These are phyloP conservation scores for Salvelinus alpinus DNA, from an alignment of 2,113 vertebrate species.

Conservation along the genomic window DNA sequence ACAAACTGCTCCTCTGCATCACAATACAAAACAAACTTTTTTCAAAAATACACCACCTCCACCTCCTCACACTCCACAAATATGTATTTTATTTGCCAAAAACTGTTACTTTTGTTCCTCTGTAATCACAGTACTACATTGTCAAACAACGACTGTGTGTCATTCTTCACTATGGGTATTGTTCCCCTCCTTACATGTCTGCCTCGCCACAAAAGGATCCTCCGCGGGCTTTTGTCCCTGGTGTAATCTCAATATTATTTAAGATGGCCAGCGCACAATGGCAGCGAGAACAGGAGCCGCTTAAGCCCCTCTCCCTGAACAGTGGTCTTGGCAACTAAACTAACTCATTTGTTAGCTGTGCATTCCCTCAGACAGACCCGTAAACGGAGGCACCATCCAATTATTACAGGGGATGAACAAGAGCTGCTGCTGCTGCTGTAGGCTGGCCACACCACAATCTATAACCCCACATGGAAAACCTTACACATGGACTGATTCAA, in stretches of 20 bases:
- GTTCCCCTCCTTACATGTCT: constrained; percentile 1
- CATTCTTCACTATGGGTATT: background rate
- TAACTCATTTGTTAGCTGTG: constrained; percentile 61
- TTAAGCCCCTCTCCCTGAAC: constrained; percentile 48
- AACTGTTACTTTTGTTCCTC: background rate
- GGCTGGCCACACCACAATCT: constrained; percentile 38
- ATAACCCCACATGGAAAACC: constrained; percentile 14
- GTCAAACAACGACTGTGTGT: background rate
- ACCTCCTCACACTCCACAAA: background rate
- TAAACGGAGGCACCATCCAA: constrained; percentile 58
- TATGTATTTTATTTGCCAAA: background rate
- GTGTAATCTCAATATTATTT: constrained; percentile 55
- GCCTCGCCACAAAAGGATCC: constrained; percentile 6
- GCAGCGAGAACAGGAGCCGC: constrained; percentile 41
- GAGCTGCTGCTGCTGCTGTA: constrained; percentile 13
- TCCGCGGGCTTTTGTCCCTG: constrained; percentile 4
- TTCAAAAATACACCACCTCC: background rate
- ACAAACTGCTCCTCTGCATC: background rate
- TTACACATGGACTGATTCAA: background rate
- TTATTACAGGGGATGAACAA: constrained; percentile 52
- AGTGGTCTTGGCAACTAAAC: constrained; percentile 56
- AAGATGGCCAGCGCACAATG: constrained; percentile 51
- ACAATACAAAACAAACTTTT: background rate
- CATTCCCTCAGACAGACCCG: constrained; percentile 52
- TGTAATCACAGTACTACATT: background rate